Conservation (phyloP, 64 coral and sea anemone genomes). For the Hydrozoanthus tunicans region DNA sequence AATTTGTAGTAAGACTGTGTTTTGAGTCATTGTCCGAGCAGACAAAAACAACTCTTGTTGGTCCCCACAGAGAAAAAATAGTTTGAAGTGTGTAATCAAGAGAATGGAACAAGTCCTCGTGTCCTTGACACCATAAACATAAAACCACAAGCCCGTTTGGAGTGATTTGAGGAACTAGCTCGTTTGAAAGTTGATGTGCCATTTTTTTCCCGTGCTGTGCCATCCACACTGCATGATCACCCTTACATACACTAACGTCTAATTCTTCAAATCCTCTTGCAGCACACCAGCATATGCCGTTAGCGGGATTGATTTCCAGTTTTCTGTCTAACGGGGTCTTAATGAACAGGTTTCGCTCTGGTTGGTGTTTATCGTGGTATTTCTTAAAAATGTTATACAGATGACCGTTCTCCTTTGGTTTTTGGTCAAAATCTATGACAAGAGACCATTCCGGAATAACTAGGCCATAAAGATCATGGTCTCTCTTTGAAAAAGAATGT, state of each 20-base stretch:
- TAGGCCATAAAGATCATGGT: slow-evolving; percentile 69
- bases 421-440: slow-evolving; percentile 81
- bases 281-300: slow-evolving; percentile 80
- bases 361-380: slow-evolving; percentile 66
- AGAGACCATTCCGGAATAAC: slow-evolving; percentile 80
- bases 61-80: slow-evolving; percentile 63
- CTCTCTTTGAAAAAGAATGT: slow-evolving; percentile 30
- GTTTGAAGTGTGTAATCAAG: slow-evolving; percentile 46
- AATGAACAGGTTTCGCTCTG: slow-evolving; percentile 70
- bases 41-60: slow-evolving; percentile 66
- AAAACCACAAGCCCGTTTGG: slow-evolving; percentile 69
- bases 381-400: slow-evolving; percentile 59
- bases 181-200: slow-evolving; percentile 29
- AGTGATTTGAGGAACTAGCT: slow-evolving; percentile 60
- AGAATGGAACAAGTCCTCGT: slow-evolving; percentile 56
- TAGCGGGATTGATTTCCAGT: slow-evolving; percentile 65
- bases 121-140: slow-evolving; percentile 73
- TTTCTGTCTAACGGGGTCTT: slow-evolving; percentile 71
- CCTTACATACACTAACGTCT: slow-evolving; percentile 55
- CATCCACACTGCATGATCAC: slow-evolving; percentile 68
- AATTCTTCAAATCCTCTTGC: slow-evolving; percentile 72
- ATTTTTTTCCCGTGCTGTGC: slow-evolving; percentile 56
- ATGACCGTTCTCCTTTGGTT: slow-evolving; percentile 50
- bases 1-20: background rate
- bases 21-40: slow-evolving; percentile 48